Evolutionary conservation across 2,113 vertebrate species (phyloP).

Genomic region (Balaenoptera acutorostrata): DNA sequence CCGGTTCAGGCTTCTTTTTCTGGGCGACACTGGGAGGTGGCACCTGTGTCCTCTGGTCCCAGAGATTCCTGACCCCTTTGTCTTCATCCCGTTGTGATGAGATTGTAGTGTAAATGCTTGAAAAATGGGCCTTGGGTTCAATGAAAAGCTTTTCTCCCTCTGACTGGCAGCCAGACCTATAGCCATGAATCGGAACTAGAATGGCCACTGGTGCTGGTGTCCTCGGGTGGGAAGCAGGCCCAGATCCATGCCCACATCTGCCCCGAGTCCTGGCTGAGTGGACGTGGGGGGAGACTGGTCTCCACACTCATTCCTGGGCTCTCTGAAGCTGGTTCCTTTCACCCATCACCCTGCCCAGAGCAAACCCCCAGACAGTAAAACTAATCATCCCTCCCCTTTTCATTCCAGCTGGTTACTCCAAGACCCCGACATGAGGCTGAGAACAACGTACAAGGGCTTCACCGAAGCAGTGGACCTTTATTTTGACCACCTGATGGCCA

Average conservation of each 20-base stretch:
- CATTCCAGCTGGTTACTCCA: conserved; percentile 90
- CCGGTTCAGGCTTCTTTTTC: background rate
- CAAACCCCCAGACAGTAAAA: background rate
- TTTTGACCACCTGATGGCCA: conserved; percentile 89
- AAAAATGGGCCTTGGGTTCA: background rate
- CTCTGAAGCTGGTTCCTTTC: background rate
- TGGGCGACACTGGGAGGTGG: background rate
- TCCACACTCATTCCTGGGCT: no score
- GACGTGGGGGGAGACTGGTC: background rate
- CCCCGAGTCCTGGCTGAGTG: background rate
- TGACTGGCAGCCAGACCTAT: background rate
- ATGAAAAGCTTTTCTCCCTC: background rate
- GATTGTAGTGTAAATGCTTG: background rate
- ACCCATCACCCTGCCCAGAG: no score
- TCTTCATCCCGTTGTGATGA: background rate
- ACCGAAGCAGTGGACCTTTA: conserved; percentile 88
- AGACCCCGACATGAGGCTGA: conserved; percentile 89
- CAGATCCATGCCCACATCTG: background rate
- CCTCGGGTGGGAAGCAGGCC: background rate
- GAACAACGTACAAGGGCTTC: conserved; percentile 90
- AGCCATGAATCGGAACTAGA: background rate
- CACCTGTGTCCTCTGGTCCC: background rate
- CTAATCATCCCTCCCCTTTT: background rate
- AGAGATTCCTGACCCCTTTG: background rate
- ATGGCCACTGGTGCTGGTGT: background rate